Evolutionary conservation across 1,140 invertebrate species (phyloP), one percentile per base, ranked within the genome.

Genomic region (Leptinotarsa lineolata): DNA sequence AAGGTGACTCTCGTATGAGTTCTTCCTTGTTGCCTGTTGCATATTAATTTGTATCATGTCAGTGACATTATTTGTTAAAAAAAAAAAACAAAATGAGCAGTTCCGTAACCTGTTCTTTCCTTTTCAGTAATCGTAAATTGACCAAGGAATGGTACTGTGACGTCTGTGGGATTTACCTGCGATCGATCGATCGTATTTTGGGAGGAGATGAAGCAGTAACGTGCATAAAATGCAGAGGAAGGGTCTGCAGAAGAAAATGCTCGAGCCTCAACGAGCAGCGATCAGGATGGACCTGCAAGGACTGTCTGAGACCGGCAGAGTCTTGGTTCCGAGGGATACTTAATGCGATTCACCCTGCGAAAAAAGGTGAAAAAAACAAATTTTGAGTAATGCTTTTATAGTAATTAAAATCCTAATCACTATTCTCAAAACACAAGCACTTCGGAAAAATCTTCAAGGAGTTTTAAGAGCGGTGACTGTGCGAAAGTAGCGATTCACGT

Each of bases 81-180:
- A 2, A 70, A 22, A 18, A 61, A 61, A 68, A n/a, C 5, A 68
- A 30, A 8, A 13, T 30, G 2, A n/a, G 6, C 21, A 4, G 21
- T 68, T 68, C 18, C 20, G 21, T 66, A 66, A 15, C 21, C 48
- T 46, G 13, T 24, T 45, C 45, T 73, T 76, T 73, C 70, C 73
- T 30, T 83, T 81, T 61, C 74, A 83, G 80, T 74, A 74, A 59
- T 63, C 77, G 74, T 24, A 79, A 73, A 59, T 39, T 39, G 30
- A 39, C 30, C 30, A 39, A 65, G 73, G 18, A 70, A 61, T 83
- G 82, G 83, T 76, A 84, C 60, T 84, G 83, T 72, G 72, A 74
- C 69, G 78, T 83, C 16, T 84, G 83, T 69, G 82, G 82, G 30
- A 72, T 44, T 13, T 79, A 82, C 68, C 75, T 84, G 45, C 71